These are phyloP conservation scores for Halesus radiatus DNA, from an alignment of 1,140 invertebrate genomes.

Conservation along the genomic window DNA sequence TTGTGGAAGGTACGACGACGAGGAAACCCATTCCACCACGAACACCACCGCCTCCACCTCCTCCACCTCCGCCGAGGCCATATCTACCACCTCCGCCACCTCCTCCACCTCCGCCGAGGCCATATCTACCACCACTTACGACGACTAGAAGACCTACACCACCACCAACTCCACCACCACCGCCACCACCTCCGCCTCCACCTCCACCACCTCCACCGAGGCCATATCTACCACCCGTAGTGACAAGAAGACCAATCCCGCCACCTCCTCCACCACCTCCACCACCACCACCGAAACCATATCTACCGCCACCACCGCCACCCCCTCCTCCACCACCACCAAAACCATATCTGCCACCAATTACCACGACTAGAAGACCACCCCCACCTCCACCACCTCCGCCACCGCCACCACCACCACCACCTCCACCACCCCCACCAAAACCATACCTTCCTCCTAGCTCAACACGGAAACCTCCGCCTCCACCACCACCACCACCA, in stretches of 20 bases:
- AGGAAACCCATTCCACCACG: not conserved
- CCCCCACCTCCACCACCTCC: conserved; percentile 54
- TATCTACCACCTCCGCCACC: conserved; percentile 33
- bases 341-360: conserved; percentile 48
- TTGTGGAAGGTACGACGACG: conserved; percentile 12
- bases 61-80: not conserved
- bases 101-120: conserved; percentile 45
- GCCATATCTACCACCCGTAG: conserved; percentile 38
- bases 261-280: conserved; percentile 38
- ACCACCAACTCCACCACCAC: conserved; percentile 1
- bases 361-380: conserved; percentile 57
- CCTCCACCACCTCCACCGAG: not conserved
- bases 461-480: conserved; percentile 21
- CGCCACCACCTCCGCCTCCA: not conserved
- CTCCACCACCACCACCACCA: conserved; percentile 44
- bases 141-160: conserved; percentile 52
- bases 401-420: conserved; percentile 32
- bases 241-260: conserved; percentile 6
- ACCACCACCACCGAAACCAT: conserved; percentile 52
- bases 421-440: conserved; percentile 54
- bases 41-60: not conserved
- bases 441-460: conserved; percentile 34
- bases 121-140: conserved; percentile 43
- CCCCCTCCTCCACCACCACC: conserved; percentile 54
- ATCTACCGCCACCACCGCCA: conserved; percentile 52